Percentiles rank a stretch among this genome's conserved stretches.
These are phyloP conservation scores for Sarotherodon lohbergeri DNA, from an alignment of 2,113 vertebrate species.

Conservation along the genomic window DNA sequence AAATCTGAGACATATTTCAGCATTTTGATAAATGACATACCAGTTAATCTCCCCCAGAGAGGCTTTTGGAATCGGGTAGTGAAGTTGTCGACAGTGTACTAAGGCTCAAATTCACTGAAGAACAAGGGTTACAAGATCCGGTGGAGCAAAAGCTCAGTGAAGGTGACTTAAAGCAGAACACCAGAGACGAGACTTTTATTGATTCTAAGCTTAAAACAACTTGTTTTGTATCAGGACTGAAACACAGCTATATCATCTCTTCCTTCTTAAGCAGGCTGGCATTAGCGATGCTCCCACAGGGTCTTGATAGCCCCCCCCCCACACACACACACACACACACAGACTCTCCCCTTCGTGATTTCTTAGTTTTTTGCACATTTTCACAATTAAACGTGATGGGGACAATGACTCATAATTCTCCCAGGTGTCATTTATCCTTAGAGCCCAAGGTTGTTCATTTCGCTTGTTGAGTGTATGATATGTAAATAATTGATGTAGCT, in stretches of 20 bases:
- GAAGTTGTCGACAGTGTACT: no score
- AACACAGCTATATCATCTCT: background rate
- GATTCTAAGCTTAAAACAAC: background rate
- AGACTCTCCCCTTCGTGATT: no score
- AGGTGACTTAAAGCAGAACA: background rate
- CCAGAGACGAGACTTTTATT: background rate
- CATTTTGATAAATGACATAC: background rate
- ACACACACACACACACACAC: no score
- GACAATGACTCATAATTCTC: no score
- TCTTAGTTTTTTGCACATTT: no score
- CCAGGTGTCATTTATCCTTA: no score
- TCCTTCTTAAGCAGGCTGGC: background rate
- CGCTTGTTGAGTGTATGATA: no score
- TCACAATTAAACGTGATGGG: no score
- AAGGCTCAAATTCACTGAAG: background rate
- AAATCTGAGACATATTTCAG: background rate
- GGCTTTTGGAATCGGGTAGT: background rate
- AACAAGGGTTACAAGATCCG: background rate
- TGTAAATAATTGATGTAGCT: no score
- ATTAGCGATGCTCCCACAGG: background rate
- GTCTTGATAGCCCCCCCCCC: background rate
- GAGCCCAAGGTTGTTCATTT: no score
- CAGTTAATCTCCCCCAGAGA: background rate
- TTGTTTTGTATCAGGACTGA: background rate
- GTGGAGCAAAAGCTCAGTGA: background rate